Conservation (phyloP, 2,113 vertebrate species). For the Holacanthus passer region DNA sequence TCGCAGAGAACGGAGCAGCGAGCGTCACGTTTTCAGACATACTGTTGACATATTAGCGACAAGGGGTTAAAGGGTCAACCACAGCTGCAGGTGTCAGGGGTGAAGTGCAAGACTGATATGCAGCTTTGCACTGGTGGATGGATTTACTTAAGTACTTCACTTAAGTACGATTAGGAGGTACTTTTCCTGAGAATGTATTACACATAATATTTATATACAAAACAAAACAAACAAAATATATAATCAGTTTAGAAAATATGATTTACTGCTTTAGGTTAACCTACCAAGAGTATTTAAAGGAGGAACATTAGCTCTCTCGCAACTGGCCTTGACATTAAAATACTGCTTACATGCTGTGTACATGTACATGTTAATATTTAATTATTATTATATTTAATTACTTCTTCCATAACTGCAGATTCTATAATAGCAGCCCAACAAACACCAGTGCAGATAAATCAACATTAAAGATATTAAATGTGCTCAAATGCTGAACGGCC, state of each 20-base stretch:
- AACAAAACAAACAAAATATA: not conserved
- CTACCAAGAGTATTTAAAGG: not conserved
- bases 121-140: not conserved
- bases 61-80: slow-evolving; percentile 32
- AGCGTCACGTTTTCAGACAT: not conserved
- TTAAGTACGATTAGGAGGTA: not conserved
- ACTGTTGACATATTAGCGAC: slow-evolving; percentile 6
- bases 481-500: not conserved
- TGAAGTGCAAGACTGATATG: not conserved
- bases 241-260: not conserved
- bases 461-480: not conserved
- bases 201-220: not conserved
- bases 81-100: slow-evolving; percentile 7
- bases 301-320: not conserved
- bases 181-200: not conserved
- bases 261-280: not conserved
- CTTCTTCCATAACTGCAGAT: not conserved
- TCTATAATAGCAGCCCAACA: not conserved
- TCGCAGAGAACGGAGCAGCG: not conserved
- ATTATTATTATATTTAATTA: too few relatives aligned
- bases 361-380: too few relatives aligned
- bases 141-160: not conserved
- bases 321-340: not conserved
- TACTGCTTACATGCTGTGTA: not conserved
- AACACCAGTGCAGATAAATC: too few relatives aligned